Conservation (phyloP, 2,888 invertebrate species). For the Agonum fuliginosum region DNA sequence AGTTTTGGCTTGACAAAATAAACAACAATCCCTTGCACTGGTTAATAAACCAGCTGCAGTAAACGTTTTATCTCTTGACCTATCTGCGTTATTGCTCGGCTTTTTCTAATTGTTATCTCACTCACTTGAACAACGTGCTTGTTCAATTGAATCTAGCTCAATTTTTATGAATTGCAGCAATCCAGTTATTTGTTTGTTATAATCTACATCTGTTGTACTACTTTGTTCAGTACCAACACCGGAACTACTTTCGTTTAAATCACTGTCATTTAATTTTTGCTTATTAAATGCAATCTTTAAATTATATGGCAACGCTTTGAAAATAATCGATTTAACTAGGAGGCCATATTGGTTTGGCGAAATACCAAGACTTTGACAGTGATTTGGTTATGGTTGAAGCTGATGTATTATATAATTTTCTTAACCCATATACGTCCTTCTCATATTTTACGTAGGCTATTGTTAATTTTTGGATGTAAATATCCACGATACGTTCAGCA, state of each 20-base stretch:
- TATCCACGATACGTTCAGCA: neutral
- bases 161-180: constrained; percentile 2
- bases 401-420: constrained; percentile 14
- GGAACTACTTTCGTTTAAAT: neutral
- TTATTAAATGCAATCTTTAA: neutral
- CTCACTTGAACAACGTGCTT: neutral
- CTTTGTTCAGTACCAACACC: neutral
- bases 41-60: neutral
- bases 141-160: constrained; percentile 11
- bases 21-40: neutral
- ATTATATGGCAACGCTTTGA: constrained; percentile 13
- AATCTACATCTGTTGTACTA: neutral
- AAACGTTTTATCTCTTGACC: neutral
- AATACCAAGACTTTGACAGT: constrained; percentile 9
- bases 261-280: neutral
- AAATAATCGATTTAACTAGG: constrained; percentile 12
- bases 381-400: constrained; percentile 6
- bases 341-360: constrained; percentile 14
- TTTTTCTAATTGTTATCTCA: neutral
- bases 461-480: constrained; percentile 1
- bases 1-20: constrained; percentile 15
- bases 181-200: constrained; percentile 7
- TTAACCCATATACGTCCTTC: neutral
- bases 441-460: constrained; percentile 3
- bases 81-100: neutral